phyloP scores from a whole-genome alignment of 2,888 invertebrate genomes.

The Allolobophora icterica region DNA sequence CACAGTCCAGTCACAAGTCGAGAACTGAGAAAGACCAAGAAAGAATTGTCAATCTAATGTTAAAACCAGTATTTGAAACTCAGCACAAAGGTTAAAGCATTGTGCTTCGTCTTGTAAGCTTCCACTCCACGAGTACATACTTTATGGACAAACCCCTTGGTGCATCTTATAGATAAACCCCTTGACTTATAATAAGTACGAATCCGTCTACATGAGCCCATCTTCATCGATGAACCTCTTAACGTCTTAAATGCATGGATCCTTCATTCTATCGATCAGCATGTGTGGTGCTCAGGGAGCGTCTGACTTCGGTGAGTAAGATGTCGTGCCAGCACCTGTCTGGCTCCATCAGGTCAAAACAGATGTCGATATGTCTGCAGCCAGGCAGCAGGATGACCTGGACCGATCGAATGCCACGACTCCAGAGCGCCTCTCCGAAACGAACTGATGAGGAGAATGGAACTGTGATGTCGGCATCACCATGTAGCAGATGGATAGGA shows the following conservation, averaged over 20 bases:
- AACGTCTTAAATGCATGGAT: background rate
- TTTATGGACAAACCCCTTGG: background rate
- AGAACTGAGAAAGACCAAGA: background rate
- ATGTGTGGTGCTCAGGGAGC: background rate
- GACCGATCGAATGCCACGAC: constrained; percentile 52
- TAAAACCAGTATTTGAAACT: background rate
- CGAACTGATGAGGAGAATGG: constrained; percentile 55
- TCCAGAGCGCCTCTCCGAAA: constrained; percentile 54
- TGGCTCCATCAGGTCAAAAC: constrained; percentile 58
- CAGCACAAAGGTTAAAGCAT: background rate
- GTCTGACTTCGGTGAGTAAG: constrained; percentile 53
- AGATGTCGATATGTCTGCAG: constrained; percentile 58
- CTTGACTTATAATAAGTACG: background rate
- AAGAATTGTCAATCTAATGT: background rate
- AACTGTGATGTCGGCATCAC: constrained; percentile 57
- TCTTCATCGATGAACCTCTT: too few species aligned
- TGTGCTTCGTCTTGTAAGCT: background rate
- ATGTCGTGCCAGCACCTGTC: constrained; percentile 51
- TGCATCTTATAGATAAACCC: background rate
- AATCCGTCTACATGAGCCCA: background rate
- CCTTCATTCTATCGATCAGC: background rate
- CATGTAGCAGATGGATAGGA: constrained; percentile 57
- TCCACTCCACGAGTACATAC: background rate
- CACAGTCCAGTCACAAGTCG: background rate
- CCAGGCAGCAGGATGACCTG: constrained; percentile 55